Percentiles rank a stretch among this genome's conserved stretches.
phyloP scores from a whole-genome alignment of 2,113 vertebrate species.

The Scytalopus superciliaris region DNA sequence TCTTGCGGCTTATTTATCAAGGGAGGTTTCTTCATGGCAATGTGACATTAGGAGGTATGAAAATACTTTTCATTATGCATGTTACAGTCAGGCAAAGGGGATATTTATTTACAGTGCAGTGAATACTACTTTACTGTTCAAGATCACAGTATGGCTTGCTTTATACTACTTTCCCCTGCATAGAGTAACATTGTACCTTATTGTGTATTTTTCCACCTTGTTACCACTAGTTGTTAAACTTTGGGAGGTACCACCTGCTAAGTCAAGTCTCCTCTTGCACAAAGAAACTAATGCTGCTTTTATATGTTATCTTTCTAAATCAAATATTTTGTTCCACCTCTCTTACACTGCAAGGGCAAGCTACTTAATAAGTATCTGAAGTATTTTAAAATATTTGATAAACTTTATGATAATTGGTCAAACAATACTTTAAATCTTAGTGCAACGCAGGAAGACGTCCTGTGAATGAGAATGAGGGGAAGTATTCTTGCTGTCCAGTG shows the following conservation, averaged over 20 bases:
- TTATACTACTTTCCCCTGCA: neutral
- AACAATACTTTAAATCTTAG: neutral
- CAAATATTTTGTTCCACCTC: neutral
- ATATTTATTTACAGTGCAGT: neutral
- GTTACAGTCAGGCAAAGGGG: neutral
- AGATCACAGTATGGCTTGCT: neutral
- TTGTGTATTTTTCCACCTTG: neutral
- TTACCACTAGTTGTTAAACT: neutral
- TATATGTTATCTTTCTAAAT: neutral
- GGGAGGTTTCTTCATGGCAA: slow-evolving; percentile 98
- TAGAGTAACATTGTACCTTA: neutral
- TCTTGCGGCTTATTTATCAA: slow-evolving; percentile 98
- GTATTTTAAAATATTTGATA: neutral
- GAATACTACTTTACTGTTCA: neutral
- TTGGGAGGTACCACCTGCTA: neutral
- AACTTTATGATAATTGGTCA: neutral
- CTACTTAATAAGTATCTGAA: neutral
- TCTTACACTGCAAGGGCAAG: neutral
- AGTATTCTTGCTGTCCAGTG: slow-evolving; percentile 51
- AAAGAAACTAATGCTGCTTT: neutral
- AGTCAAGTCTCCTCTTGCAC: neutral
- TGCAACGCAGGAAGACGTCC: neutral
- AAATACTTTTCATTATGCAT: neutral
- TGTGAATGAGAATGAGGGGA: slow-evolving; percentile 47
- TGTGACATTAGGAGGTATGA: slow-evolving; percentile 95